phyloP scores from a whole-genome alignment of 2,113 vertebrate genomes.

The Aegotheles bennettii region DNA sequence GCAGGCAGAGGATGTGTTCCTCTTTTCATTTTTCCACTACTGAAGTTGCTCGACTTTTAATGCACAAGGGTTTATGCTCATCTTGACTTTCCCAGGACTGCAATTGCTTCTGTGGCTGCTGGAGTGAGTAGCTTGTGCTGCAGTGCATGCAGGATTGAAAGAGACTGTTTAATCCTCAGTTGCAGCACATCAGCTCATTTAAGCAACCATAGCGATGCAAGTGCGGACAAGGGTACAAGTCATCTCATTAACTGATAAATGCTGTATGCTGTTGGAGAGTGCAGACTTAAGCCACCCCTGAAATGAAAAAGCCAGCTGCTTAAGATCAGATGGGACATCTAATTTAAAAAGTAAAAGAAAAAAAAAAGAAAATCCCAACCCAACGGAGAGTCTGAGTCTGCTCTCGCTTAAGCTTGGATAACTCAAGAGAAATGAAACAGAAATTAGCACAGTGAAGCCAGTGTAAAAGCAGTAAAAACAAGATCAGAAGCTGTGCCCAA shows the following conservation, averaged over 20 bases:
- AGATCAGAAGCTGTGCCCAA: not conserved
- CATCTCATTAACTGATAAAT: constrained; percentile 63
- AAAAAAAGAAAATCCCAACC: not conserved
- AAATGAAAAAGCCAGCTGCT: constrained; percentile 21
- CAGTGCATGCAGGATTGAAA: constrained; percentile 47
- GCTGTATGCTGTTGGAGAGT: not conserved
- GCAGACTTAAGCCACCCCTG: constrained; percentile 24
- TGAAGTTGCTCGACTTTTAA: constrained; percentile 18
- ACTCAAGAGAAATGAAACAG: not conserved
- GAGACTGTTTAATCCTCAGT: constrained; percentile 22
- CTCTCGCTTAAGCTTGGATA: not conserved
- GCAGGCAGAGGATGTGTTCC: not conserved
- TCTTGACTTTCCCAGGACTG: constrained; percentile 12
- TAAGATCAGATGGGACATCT: constrained; percentile 34
- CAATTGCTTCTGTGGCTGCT: not conserved
- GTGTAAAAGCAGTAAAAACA: not conserved
- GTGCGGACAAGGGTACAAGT: constrained; percentile 48
- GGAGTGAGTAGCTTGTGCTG: constrained; percentile 39
- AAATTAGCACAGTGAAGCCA: not conserved
- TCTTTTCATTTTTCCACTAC: not conserved
- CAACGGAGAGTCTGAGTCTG: not conserved
- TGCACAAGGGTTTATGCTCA: not conserved
- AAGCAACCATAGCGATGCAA: not conserved
- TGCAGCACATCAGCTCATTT: constrained; percentile 45
- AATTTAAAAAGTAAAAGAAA: constrained; percentile 7